phyloP scores from a whole-genome alignment of 2,113 vertebrate species.

The pig (Sus scrofa) region DNA sequence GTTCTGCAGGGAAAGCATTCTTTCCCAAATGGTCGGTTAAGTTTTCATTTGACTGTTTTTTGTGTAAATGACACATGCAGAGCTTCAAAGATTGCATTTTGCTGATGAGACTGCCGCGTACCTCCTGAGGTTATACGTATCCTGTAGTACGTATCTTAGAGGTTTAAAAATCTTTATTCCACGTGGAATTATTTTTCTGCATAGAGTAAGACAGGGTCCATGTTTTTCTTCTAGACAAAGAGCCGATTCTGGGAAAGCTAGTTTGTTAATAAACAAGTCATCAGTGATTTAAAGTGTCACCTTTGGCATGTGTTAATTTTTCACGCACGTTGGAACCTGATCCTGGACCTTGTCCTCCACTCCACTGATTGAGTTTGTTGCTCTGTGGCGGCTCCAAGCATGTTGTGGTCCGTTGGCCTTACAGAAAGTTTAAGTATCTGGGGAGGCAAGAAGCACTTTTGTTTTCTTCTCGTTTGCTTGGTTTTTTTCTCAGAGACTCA shows the following conservation, averaged over 20 bases:
- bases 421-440: not conserved
- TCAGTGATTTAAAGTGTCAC: not conserved
- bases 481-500: constrained; percentile 23
- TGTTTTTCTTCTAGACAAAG: not conserved
- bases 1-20: not conserved
- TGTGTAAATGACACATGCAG: not conserved
- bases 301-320: not conserved
- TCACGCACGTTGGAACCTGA: not conserved
- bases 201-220: not conserved
- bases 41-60: constrained; percentile 11
- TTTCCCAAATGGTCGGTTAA: not conserved
- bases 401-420: not conserved
- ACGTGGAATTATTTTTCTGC: constrained; percentile 31
- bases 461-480: not conserved
- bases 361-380: not conserved
- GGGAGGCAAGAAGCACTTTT: not conserved
- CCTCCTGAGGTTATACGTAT: not conserved
- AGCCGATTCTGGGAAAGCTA: not conserved
- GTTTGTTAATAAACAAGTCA: not conserved
- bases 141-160: not conserved
- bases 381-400: not conserved
- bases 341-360: not conserved
- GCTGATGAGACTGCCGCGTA: not conserved
- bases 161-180: not conserved
- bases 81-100: not conserved